These are phyloP conservation scores for Dryobotodes eremita DNA, from an alignment of 2,888 invertebrate genomes.

Conservation along the genomic window DNA sequence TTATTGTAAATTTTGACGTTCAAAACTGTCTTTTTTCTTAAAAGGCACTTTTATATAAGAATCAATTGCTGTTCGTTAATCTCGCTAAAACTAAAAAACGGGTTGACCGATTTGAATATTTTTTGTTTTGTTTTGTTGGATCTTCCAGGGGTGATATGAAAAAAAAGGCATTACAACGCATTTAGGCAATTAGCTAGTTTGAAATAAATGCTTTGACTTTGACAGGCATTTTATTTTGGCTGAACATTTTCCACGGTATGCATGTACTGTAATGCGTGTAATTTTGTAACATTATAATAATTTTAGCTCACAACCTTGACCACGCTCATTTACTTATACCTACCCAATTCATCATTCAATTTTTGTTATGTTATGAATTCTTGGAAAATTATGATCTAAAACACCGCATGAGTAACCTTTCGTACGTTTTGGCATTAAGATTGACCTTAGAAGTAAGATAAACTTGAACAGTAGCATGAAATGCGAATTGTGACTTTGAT, in stretches of 20 bases:
- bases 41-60: too few relatives aligned
- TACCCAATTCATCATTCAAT: slow-evolving; percentile 46
- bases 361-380: slow-evolving; percentile 25
- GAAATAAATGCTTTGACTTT: too few relatives aligned
- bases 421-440: not conserved
- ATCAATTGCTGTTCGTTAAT: too few relatives aligned
- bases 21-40: too few relatives aligned
- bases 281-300: slow-evolving; percentile 38
- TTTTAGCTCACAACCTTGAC: slow-evolving; percentile 38
- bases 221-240: not conserved
- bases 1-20: too few relatives aligned
- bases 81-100: too few relatives aligned
- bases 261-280: slow-evolving; percentile 12
- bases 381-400: slow-evolving; percentile 27
- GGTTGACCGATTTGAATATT: too few relatives aligned
- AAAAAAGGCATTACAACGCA: too few relatives aligned
- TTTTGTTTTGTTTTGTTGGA: too few relatives aligned
- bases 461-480: not conserved
- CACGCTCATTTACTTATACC: slow-evolving; percentile 16
- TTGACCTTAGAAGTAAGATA: not conserved
- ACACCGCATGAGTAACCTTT: not conserved
- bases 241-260: slow-evolving; percentile 11
- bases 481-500: not conserved
- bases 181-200: too few relatives aligned
- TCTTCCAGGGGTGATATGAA: too few relatives aligned